A percentile compares a stretch with the other conserved stretches of the same genome.
These are phyloP conservation scores for Stictonetta naevosa DNA, from an alignment of 2,113 vertebrate genomes.

Conservation along the genomic window DNA sequence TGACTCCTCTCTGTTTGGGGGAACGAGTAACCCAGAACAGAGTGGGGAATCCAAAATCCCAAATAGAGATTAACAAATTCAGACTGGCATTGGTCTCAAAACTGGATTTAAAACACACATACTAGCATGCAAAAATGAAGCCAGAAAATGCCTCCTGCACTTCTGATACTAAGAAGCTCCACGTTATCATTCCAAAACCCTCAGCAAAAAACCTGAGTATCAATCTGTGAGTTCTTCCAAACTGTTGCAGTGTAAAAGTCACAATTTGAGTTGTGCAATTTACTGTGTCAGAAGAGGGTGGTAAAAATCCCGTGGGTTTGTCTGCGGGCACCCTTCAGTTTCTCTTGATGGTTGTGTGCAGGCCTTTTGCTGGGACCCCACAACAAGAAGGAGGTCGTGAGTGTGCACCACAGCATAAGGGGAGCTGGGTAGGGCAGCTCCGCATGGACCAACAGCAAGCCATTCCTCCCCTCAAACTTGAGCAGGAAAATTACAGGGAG, in stretches of 20 bases:
- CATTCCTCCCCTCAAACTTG: not conserved
- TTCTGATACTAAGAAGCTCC: not conserved
- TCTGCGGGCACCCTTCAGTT: not conserved
- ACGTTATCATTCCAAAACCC: not conserved
- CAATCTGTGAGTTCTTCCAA: not conserved
- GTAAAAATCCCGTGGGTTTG: not conserved
- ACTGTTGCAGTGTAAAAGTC: not conserved
- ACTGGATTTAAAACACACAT: not conserved
- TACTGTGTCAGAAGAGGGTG: not conserved
- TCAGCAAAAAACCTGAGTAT: not conserved
- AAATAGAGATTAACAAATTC: not conserved
- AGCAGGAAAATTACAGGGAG: not conserved
- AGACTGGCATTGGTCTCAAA: not conserved
- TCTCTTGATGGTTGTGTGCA: not conserved
- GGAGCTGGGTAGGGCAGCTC: not conserved
- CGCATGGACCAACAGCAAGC: not conserved
- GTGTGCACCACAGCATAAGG: rapidly evolving
- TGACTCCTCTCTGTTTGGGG: not conserved
- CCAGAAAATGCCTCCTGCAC: not conserved
- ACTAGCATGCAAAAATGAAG: not conserved
- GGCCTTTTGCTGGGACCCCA: not conserved
- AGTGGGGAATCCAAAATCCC: not conserved
- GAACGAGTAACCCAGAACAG: not conserved
- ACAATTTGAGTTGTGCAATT: not conserved
- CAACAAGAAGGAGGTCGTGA: not conserved